Percentiles rank a stretch among this genome's conserved stretches.
Conservation (phyloP, 2,888 invertebrate species). For the Chouioia cunea region DNA sequence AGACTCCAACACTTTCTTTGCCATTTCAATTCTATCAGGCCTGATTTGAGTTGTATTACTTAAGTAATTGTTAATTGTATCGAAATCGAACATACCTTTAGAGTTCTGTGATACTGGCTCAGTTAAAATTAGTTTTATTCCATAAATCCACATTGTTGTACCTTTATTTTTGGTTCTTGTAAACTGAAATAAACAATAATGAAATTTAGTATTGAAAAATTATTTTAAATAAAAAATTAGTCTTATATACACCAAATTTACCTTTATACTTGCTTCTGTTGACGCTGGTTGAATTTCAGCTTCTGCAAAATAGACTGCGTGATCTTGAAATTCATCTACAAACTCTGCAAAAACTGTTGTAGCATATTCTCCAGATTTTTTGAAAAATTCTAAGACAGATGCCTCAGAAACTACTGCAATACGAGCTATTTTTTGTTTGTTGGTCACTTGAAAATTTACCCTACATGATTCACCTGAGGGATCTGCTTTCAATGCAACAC, state of each 20-base stretch:
- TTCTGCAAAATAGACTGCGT: slow-evolving; percentile 63
- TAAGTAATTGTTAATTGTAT: slow-evolving; percentile 57
- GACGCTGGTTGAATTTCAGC: slow-evolving; percentile 58
- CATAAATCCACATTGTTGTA: slow-evolving; percentile 66
- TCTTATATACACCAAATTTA: slow-evolving; percentile 45
- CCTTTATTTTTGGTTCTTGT: slow-evolving; percentile 61
- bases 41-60: slow-evolving; percentile 47
- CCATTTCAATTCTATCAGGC: slow-evolving; percentile 46
- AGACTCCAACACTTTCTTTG: slow-evolving; percentile 48
- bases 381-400: slow-evolving; percentile 68
- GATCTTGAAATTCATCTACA: slow-evolving; percentile 65
- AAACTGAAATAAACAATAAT: slow-evolving; percentile 59
- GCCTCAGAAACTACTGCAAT: slow-evolving; percentile 67
- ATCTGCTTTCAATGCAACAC: slow-evolving; percentile 53
- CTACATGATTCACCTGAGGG: slow-evolving; percentile 55
- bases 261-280: slow-evolving; percentile 62
- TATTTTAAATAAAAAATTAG: too few relatives aligned
- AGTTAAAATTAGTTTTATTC: slow-evolving; percentile 62
- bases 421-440: slow-evolving; percentile 60
- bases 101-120: slow-evolving; percentile 49
- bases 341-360: slow-evolving; percentile 64
- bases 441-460: slow-evolving; percentile 59
- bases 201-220: too few relatives aligned
- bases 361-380: slow-evolving; percentile 67
- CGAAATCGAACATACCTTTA: slow-evolving; percentile 52